Evolutionary conservation across 1,140 invertebrate genomes (phyloP), one percentile per base, ranked within the genome.

Genomic region (Drosophila micromelanica): DNA sequence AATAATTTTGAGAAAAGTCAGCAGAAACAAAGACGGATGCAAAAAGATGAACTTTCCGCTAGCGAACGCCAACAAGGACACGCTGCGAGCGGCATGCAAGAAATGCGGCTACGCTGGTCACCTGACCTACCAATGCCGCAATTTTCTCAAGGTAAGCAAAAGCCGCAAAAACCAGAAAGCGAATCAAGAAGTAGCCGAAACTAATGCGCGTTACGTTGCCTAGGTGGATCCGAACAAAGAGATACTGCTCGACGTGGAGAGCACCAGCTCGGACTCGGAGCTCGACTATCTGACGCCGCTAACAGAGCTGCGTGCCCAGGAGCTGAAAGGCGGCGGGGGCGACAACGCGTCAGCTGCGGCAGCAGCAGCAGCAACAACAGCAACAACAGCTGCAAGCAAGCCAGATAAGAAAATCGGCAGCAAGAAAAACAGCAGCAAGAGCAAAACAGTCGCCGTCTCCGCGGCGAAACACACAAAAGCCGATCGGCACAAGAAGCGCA

Each of bases 51-150:
- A 91, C 62, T 92, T 92, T 68, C 77, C 80, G n/a, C 54, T 91
- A 30, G 78, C 73, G 92, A 78, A 94, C 93, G 68, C 94, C 81
- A 94, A 93, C 64, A 96, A 96, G 91, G 96, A 96, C 91, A 94
- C 93, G 17, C 92, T 95, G 23, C 93, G 97, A 59, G 95, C 96
- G 30, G 96, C 97, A 0, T 98, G 97, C 92, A 97, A 97, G 92
- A 98, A 98, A 92, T 98, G 97, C 93, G 97, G 97, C 51, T 98
- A 98, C 92, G 95, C 97, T 64, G 98, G 98, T 32, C 98, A 99
- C 92, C 94, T 99, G 78, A 99, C 98, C 12, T 99, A 96, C 93
- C 98, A 99, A 92, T 99, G 98, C 92, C 93, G 98, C 80, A 99
- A 99, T 92, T 99, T 99, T 93, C 95, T 99, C 37, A 97, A 98